Conservation (phyloP, 2,888 invertebrate species). For the Calephelis perditalis region DNA sequence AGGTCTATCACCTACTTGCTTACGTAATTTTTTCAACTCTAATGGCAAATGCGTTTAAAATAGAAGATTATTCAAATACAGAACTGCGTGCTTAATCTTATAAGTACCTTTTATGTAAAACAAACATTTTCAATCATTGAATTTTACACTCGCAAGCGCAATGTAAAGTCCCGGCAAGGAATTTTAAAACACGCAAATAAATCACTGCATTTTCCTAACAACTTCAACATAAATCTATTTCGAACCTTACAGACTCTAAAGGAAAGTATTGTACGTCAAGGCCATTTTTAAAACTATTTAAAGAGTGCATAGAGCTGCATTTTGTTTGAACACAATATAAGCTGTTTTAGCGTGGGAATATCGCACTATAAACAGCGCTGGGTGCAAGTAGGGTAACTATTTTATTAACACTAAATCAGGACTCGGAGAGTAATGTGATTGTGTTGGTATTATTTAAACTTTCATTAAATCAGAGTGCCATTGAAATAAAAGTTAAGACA, state of each 20-base stretch:
- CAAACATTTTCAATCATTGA: constrained; percentile 18
- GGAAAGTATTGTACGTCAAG: constrained; percentile 12
- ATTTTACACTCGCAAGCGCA: constrained; percentile 15
- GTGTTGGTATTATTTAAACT: neutral
- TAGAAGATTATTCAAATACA: too few relatives aligned
- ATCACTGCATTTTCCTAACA: constrained; percentile 26
- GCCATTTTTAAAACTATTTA: constrained; percentile 14
- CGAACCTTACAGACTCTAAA: constrained; percentile 12
- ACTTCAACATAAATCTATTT: constrained; percentile 9
- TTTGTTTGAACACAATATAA: constrained; percentile 21
- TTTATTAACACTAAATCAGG: neutral
- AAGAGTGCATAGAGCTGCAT: constrained; percentile 20
- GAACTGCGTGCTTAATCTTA: neutral
- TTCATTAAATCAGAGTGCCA: neutral
- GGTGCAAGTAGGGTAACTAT: constrained; percentile 14
- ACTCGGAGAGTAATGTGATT: neutral
- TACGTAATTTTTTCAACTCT: too few relatives aligned
- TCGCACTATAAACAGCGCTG: constrained; percentile 16
- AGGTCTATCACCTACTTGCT: too few relatives aligned
- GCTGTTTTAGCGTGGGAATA: constrained; percentile 22
- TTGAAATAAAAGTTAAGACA: too few relatives aligned
- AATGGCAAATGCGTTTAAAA: too few relatives aligned
- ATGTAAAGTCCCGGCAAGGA: constrained; percentile 20
- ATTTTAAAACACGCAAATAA: constrained; percentile 30
- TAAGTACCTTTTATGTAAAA: constrained; percentile 11